Evolutionary conservation across 2,113 vertebrate genomes (phyloP).

Genomic region (Triplophysa siluroides): DNA sequence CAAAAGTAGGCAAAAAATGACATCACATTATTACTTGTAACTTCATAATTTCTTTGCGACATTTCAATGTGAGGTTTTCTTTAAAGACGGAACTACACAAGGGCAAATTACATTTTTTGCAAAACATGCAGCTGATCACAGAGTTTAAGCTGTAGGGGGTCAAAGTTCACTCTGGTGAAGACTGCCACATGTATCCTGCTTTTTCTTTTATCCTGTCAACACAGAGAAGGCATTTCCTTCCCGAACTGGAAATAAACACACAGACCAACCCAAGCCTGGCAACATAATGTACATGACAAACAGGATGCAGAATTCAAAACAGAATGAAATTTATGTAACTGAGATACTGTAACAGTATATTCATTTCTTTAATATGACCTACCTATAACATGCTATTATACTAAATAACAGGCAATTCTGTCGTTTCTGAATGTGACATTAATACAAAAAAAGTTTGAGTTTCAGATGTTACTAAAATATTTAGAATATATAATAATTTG

Average conservation of each 20-base stretch:
- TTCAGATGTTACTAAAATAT: too few species aligned
- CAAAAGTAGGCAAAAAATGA: too few species aligned
- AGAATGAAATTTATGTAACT: too few species aligned
- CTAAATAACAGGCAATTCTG: too few species aligned
- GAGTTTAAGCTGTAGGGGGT: not conserved
- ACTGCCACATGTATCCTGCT: constrained; percentile 27
- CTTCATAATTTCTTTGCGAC: not conserved
- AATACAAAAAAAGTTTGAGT: too few species aligned
- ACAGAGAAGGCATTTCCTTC: constrained; percentile 20
- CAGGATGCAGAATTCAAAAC: too few species aligned
- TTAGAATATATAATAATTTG: too few species aligned
- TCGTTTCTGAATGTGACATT: too few species aligned
- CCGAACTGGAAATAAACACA: constrained; percentile 24
- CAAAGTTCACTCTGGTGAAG: constrained; percentile 14
- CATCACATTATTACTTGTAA: too few species aligned
- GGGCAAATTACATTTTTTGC: not conserved
- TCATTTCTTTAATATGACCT: too few species aligned
- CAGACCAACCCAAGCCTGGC: constrained; percentile 2
- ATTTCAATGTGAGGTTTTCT: not conserved
- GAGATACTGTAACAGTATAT: too few species aligned
- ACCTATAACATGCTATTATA: too few species aligned
- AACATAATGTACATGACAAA: not conserved
- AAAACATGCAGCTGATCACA: not conserved
- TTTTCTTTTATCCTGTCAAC: constrained; percentile 20
- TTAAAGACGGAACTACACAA: not conserved